Evolutionary conservation across 37 sponge, comb jelly and placozoan genomes (phyloP).

Genomic region (Haliclona indistincta): DNA sequence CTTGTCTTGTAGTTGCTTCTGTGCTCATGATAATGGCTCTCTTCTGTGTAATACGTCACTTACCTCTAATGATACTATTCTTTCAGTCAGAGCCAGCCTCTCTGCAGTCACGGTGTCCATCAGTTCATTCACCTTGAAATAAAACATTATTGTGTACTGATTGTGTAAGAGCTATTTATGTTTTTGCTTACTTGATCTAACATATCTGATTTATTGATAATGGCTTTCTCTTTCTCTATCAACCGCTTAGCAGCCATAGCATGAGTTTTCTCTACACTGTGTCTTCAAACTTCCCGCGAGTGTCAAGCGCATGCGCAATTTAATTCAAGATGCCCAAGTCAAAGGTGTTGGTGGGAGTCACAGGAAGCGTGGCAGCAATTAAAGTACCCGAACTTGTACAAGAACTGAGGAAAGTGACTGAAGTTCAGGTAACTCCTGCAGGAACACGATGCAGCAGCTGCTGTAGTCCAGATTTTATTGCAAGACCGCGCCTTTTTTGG

Average conservation of each 20-base stretch:
- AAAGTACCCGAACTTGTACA: constrained; percentile 80
- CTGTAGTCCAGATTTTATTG: neutral
- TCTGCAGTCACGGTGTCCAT: constrained; percentile 52
- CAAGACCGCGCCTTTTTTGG: neutral
- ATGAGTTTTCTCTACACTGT: neutral
- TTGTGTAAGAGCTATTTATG: neutral
- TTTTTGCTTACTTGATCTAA: constrained; percentile 39
- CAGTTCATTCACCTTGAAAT: constrained; percentile 38
- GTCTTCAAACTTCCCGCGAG: neutral
- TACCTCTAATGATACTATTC: constrained; percentile 36
- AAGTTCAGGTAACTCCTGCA: constrained; percentile 6
- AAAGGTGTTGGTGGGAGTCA: constrained; percentile 73
- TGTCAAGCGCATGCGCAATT: too few species aligned
- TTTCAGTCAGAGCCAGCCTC: constrained; percentile 16
- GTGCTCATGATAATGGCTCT: neutral
- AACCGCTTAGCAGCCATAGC: neutral
- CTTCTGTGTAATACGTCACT: neutral
- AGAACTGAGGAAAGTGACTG: constrained; percentile 19
- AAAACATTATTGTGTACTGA: neutral
- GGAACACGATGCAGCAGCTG: neutral
- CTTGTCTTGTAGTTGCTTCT: too few species aligned
- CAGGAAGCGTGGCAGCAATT: constrained; percentile 94
- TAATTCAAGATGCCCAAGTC: too few species aligned
- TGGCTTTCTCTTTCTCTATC: neutral
- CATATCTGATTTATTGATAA: constrained; percentile 33